Conservation (phyloP, 2,113 vertebrate species). For the Neogobius melanostomus region DNA sequence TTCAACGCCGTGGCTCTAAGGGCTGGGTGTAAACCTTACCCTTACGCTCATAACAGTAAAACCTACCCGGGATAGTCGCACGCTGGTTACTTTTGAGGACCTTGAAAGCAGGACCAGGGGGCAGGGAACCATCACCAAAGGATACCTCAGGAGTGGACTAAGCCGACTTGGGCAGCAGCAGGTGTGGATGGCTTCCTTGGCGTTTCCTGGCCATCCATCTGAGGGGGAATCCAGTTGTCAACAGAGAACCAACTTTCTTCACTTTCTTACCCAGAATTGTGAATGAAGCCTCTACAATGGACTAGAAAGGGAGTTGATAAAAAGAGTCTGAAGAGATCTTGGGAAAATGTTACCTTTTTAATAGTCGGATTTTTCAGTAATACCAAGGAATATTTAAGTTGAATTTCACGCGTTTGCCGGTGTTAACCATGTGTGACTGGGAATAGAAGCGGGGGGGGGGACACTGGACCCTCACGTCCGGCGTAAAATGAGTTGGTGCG, state of each 20-base stretch:
- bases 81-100: conserved; percentile 20
- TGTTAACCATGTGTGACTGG: conserved; percentile 24
- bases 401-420: conserved; percentile 23
- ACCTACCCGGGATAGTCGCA: conserved; percentile 33
- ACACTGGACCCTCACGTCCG: conserved; percentile 24
- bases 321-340: conserved; percentile 14
- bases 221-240: conserved; percentile 13
- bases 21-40: conserved; percentile 81
- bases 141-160: not conserved
- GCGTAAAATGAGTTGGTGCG: conserved; percentile 7
- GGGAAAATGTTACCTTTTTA: not conserved
- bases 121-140: conserved; percentile 18
- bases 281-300: not conserved
- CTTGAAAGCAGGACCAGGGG: not conserved
- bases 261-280: not conserved
- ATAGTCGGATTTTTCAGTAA: not conserved
- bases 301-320: conserved; percentile 4
- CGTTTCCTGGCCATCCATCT: conserved; percentile 23
- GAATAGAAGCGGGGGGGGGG: conserved; percentile 34
- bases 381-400: conserved; percentile 11
- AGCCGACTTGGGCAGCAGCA: conserved; percentile 13
- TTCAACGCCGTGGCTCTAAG: conserved; percentile 74
- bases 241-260: not conserved
- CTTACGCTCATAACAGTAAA: conserved; percentile 41
- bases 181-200: conserved; percentile 31